Percentiles rank a stretch among this genome's conserved stretches.
Evolutionary conservation across 2,113 vertebrate species (phyloP).

Genomic region (Hypomesus transpacificus): DNA sequence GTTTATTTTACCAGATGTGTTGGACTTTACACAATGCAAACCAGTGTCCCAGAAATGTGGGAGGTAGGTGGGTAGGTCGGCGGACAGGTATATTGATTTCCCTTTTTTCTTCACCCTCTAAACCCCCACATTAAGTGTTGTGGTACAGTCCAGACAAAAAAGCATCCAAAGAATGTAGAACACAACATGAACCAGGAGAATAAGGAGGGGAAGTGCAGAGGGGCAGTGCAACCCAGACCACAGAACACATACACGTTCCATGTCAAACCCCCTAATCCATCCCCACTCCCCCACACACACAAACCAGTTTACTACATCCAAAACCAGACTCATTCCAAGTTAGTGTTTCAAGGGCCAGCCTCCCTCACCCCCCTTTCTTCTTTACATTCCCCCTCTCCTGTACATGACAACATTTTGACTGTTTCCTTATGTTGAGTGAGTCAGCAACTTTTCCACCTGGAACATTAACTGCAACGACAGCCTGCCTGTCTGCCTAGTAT

Average conservation of each 20-base stretch:
- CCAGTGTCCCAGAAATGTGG: background rate
- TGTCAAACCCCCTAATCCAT: background rate
- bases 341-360: background rate
- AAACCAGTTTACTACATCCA: background rate
- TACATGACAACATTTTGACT: conserved; percentile 17
- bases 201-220: background rate
- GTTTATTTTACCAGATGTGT: background rate
- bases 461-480: background rate
- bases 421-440: conserved; percentile 29
- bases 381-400: background rate
- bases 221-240: background rate
- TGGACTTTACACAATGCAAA: background rate
- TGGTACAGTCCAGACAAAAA: background rate
- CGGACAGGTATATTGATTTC: background rate
- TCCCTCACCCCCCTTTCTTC: background rate
- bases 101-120: too few species aligned
- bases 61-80: background rate
- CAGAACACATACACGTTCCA: background rate
- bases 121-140: background rate
- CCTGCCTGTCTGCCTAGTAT: background rate
- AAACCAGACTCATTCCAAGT: background rate
- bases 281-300: background rate
- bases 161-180: background rate
- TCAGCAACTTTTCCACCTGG: conserved; percentile 24
- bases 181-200: conserved; percentile 5